Conservation (phyloP, 2,113 vertebrate species). For the Atherinomorus stipes region DNA sequence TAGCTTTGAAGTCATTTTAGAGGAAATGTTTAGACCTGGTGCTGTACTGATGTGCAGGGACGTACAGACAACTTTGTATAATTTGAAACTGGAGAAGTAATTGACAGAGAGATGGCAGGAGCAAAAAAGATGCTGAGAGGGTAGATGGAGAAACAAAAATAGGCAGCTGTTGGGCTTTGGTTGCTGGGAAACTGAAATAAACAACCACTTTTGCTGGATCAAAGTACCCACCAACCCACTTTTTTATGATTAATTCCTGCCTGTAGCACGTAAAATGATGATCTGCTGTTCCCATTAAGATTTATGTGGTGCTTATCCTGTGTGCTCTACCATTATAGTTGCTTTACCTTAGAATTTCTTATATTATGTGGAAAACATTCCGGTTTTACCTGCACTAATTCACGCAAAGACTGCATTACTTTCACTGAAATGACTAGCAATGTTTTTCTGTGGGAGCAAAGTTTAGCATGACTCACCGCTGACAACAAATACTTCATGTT, state of each 20-base stretch:
- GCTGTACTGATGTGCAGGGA: not conserved
- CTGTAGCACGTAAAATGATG: constrained; percentile 9
- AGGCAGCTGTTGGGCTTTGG: constrained; percentile 6
- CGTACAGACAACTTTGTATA: not conserved
- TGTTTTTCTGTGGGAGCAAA: not conserved
- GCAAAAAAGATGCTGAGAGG: constrained; percentile 34
- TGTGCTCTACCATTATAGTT: not conserved
- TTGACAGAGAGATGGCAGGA: constrained; percentile 34
- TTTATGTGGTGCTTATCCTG: not conserved
- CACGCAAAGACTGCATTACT: not conserved
- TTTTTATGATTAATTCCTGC: not conserved
- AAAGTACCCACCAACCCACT: constrained; percentile 21
- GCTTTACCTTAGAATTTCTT: not conserved
- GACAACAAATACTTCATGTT: constrained; percentile 66
- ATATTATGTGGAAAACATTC: not conserved
- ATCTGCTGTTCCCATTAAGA: constrained; percentile 7
- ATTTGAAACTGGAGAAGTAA: constrained; percentile 17
- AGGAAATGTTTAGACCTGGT: not conserved
- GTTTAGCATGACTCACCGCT: constrained; percentile 68
- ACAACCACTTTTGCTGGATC: constrained; percentile 31
- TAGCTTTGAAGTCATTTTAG: not conserved
- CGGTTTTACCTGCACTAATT: constrained; percentile 2
- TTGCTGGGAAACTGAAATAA: constrained; percentile 59
- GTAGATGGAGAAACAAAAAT: constrained; percentile 31
- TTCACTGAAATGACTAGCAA: constrained; percentile 5